Percentiles rank a stretch among this genome's conserved stretches.
phyloP scores from a whole-genome alignment of 2,113 vertebrate species.

The Rhynchomys soricoides region DNA sequence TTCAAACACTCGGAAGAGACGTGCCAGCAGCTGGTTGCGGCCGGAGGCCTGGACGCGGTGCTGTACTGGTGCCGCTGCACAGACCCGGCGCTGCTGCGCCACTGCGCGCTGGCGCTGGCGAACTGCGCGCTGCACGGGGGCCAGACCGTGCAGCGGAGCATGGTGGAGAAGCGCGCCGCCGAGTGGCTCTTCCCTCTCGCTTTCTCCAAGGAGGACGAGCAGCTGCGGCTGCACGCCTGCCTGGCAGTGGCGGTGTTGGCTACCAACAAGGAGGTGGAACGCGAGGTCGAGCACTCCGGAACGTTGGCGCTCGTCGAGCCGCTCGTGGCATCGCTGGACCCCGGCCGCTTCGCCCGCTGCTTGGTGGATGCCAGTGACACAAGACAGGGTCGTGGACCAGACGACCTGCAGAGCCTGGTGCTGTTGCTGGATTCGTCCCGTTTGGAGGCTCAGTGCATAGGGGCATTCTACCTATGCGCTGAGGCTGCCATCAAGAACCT shows the following conservation, averaged over 20 bases:
- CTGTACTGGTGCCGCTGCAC: constrained; percentile 97
- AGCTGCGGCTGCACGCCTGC: constrained; percentile 95
- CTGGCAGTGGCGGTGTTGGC: constrained; percentile 94
- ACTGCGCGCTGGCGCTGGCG: constrained; percentile 95
- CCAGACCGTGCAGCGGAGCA: constrained; percentile 93
- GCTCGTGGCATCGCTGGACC: constrained; percentile 95
- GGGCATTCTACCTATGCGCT: constrained; percentile 95
- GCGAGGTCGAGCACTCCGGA: constrained; percentile 96
- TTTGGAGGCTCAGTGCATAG: constrained; percentile 96
- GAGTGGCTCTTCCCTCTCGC: constrained; percentile 98
- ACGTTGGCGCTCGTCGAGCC: constrained; percentile 98
- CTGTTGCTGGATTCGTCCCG: constrained; percentile 94
- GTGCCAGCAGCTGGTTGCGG: constrained; percentile 91
- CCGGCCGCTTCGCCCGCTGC: constrained; percentile 90
- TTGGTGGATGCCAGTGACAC: constrained; percentile 92
- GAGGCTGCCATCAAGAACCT: constrained; percentile 95
- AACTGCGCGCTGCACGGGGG: constrained; percentile 98
- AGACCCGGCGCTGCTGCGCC: constrained; percentile 91
- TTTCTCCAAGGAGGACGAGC: constrained; percentile 95
- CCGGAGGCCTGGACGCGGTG: constrained; percentile 93
- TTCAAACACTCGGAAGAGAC: constrained; percentile 99
- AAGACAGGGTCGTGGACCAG: constrained; percentile 92
- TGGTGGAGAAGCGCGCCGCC: constrained; percentile 95
- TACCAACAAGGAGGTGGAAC: constrained; percentile 95
- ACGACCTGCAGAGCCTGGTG: constrained; percentile 95